Evolutionary conservation across 2,113 vertebrate genomes (phyloP), one percentile per base, ranked within the genome.

Genomic region (Geococcyx californianus): DNA sequence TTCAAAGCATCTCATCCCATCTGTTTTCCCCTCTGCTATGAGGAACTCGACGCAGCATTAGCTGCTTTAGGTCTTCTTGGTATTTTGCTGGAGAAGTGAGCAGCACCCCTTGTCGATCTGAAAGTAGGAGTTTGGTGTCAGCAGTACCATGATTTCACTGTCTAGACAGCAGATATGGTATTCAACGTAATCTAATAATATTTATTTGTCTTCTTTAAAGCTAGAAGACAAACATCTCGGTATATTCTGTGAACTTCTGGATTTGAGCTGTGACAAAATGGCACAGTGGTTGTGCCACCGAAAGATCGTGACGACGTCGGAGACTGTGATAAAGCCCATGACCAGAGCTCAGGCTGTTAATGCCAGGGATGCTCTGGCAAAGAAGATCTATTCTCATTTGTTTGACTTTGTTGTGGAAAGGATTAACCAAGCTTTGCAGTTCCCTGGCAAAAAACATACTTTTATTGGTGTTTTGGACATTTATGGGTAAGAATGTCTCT

Each of bases 401-500:
- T 99, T 99, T 45, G 97, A 99, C 97, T 98, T 98, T 69, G 97
- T 99, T 28, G 98, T 99, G 91, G 98, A 98, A 78, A 98, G 96
- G 90, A 99, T 99, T 85, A 99, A 99, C 95, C 95, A 97, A 40
- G 99, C 98, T 0, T 97, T 99, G 86, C 97, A 98, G 95, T 99
- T 99, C 76, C 97, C 98, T 54, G 99, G 99, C 87, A 99, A 99
- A 42, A 98, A 99, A 51, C 98, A 99, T 80, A 98, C 99, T 59
- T 99, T 99, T 96, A 99, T 99, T 64, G 99, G 99, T 42, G 99
- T 99, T 67, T 97, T 99, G 98, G 99, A 99, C 95, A 99, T 99
- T 95, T 99, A 99, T 88, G 99, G 99, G 99, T 99, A 98, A 98
- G 98, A 58, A 29, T 29, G 33, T 81, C 90, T 94, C 76, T 68